Conservation (phyloP, 2,113 vertebrate genomes). For the Connochaetes taurinus region DNA sequence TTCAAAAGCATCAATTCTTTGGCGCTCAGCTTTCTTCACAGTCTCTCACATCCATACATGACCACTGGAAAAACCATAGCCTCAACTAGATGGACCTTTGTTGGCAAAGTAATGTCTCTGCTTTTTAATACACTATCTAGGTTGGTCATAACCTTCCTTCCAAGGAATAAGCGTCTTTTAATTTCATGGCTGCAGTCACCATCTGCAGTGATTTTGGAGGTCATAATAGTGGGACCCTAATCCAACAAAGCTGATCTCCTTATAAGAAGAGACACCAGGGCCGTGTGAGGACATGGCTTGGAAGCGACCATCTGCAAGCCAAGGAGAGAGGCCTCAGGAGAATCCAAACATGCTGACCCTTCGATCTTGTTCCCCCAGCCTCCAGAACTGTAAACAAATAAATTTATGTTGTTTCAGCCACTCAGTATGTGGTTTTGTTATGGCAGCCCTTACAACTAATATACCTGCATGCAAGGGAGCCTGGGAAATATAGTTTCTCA, state of each 20-base stretch:
- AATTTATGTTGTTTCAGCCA: background rate
- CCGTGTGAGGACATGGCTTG: background rate
- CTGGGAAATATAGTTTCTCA: background rate
- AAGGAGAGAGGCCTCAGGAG: background rate
- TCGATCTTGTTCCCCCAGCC: background rate
- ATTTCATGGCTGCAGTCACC: background rate
- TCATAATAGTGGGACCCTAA: background rate
- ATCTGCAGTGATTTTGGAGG: background rate
- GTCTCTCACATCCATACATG: background rate
- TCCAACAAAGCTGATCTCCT: background rate
- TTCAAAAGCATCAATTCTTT: background rate
- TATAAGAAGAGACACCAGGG: background rate
- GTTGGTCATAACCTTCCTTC: background rate
- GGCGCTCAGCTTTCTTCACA: background rate
- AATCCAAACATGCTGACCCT: background rate
- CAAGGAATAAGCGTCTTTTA: background rate
- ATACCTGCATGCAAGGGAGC: background rate
- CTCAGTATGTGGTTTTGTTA: background rate
- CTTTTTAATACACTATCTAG: background rate
- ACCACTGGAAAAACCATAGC: background rate
- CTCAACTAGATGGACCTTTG: background rate
- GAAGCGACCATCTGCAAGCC: background rate
- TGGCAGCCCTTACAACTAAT: background rate
- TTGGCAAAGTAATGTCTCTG: background rate
- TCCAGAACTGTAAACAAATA: background rate